A percentile compares a stretch with the other conserved stretches of the same genome.
phyloP scores from a whole-genome alignment of 2,797 vertebrate species.

The Amazona ochrocephala region DNA sequence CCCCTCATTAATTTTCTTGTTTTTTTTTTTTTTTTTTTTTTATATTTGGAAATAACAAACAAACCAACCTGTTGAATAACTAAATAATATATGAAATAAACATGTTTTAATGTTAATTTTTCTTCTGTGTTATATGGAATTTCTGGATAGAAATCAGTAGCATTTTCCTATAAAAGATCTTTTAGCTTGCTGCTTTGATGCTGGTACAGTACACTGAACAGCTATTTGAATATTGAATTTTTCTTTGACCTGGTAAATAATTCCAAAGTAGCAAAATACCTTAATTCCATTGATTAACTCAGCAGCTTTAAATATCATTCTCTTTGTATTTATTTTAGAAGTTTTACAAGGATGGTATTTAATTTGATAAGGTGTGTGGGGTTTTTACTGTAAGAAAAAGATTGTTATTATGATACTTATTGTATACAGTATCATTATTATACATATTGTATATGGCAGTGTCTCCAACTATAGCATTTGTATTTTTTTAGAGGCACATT shows the following conservation, averaged over 20 bases:
- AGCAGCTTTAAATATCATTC: background rate
- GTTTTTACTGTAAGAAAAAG: background rate
- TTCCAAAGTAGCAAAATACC: background rate
- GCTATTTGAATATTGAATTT: conserved; percentile 1
- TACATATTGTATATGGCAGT: background rate
- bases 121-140: background rate
- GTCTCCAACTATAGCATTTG: background rate
- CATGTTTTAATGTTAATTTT: background rate
- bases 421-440: background rate
- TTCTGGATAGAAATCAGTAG: conserved; percentile 8
- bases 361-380: background rate
- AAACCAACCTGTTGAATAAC: background rate
- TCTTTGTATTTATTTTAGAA: background rate
- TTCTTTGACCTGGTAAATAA: conserved; percentile 11
- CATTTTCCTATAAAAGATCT: background rate
- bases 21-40: background rate
- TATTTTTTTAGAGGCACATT: background rate
- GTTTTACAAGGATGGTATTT: background rate
- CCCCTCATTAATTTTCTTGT: background rate
- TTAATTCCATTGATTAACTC: background rate
- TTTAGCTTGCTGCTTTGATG: background rate
- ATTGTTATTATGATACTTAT: background rate
- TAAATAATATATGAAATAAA: background rate
- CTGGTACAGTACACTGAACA: conserved; percentile 36
- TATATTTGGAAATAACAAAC: background rate